Conservation (phyloP, 2,797 vertebrate genomes). For the Petrocephalus sullivani region DNA sequence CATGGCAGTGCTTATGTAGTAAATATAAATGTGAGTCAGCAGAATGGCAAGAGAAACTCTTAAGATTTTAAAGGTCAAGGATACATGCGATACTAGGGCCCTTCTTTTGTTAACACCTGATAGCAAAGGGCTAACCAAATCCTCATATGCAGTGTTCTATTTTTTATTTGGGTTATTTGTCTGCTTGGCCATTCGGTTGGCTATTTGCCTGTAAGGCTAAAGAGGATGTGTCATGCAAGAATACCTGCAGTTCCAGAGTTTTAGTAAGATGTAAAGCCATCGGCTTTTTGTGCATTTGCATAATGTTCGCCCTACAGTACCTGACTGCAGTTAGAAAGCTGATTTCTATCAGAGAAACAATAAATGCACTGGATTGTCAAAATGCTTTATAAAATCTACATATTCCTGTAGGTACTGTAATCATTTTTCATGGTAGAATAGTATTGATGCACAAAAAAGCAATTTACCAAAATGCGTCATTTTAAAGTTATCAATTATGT, state of each 20-base stretch:
- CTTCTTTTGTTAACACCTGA: slow-evolving; percentile 15
- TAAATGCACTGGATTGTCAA: slow-evolving; percentile 1
- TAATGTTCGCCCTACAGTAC: background rate
- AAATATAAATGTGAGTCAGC: slow-evolving; percentile 38
- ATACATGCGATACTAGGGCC: slow-evolving; percentile 26
- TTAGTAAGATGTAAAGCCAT: background rate
- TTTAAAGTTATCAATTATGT: background rate
- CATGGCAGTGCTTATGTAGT: background rate
- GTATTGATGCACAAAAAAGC: background rate
- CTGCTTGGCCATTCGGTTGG: background rate
- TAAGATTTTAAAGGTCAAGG: slow-evolving; percentile 47
- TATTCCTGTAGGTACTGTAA: background rate
- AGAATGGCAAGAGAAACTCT: slow-evolving; percentile 33
- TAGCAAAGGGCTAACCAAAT: background rate
- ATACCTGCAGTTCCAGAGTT: background rate
- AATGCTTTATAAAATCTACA: background rate
- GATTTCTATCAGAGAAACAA: background rate
- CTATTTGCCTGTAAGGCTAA: slow-evolving; percentile 1
- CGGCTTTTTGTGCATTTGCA: background rate
- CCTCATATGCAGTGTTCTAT: background rate
- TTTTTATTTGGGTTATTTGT: background rate
- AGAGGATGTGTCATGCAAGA: background rate
- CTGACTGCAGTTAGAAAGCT: background rate
- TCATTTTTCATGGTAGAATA: background rate
- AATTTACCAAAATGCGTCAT: slow-evolving; percentile 1